A percentile compares a stretch with the other conserved stretches of the same genome.
phyloP scores from a whole-genome alignment of 2,888 invertebrate genomes.

The Cotesia congregata region DNA sequence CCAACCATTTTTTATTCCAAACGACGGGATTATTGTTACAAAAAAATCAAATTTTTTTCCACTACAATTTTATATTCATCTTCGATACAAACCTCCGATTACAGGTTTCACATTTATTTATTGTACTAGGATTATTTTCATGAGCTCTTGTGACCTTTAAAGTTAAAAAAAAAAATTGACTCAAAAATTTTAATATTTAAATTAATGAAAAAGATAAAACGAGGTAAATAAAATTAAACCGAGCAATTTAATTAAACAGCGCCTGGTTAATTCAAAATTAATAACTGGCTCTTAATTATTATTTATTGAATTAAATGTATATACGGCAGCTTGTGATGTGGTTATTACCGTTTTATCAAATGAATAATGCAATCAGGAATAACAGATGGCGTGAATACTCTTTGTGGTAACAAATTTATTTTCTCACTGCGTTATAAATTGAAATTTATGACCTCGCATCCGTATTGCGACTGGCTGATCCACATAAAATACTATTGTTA shows the following conservation, averaged over 20 bases:
- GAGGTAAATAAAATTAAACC: background rate
- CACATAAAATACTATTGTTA: background rate
- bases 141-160: background rate
- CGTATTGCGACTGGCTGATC: background rate
- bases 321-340: conserved; percentile 10
- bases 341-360: conserved; percentile 18
- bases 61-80: background rate
- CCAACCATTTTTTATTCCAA: background rate
- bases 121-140: background rate
- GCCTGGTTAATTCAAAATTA: background rate
- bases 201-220: too few relatives aligned
- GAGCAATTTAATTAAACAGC: background rate
- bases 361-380: conserved; percentile 7
- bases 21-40: background rate
- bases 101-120: background rate
- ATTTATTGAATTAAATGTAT: background rate
- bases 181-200: background rate
- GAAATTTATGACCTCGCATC: conserved; percentile 4
- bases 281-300: background rate
- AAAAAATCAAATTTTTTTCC: background rate
- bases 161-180: background rate
- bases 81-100: background rate
- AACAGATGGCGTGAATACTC: conserved; percentile 2
- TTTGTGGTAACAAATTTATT: conserved; percentile 21
- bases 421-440: background rate